A percentile compares a stretch with the other conserved stretches of the same genome.
These are phyloP conservation scores for Pelecanus crispus DNA, from an alignment of 2,113 vertebrate species.

Conservation along the genomic window DNA sequence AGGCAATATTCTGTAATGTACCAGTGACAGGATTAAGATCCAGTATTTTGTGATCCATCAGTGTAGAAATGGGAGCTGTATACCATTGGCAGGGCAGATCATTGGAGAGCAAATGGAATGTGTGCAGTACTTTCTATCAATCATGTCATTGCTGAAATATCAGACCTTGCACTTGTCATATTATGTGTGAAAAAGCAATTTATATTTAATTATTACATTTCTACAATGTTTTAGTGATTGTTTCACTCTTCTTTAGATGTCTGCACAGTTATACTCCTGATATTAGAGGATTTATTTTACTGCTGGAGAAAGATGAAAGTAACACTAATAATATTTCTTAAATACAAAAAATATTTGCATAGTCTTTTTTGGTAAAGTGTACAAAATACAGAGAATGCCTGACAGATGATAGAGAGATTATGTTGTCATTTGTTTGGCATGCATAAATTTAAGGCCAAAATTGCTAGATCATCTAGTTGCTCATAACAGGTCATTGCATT, in stretches of 20 bases:
- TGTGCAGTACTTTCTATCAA: neutral
- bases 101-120: neutral
- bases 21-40: neutral
- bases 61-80: neutral
- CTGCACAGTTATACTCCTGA: neutral
- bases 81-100: neutral
- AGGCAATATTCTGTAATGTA: neutral
- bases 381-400: neutral
- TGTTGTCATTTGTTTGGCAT: neutral
- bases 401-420: neutral
- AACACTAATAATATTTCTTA: neutral
- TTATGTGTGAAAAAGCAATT: constrained; percentile 21
- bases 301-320: neutral
- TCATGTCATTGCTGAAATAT: neutral
- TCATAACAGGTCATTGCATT: neutral
- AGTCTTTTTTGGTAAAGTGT: neutral
- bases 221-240: neutral
- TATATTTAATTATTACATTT: neutral
- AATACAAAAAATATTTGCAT: neutral
- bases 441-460: neutral
- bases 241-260: neutral
- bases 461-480: neutral
- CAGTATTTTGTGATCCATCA: neutral
- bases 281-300: neutral
- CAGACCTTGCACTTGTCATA: neutral